Percentiles rank a stretch among this genome's conserved stretches.
phyloP scores from a whole-genome alignment of 2,113 vertebrate genomes.

The Cephalopholis sonnerati region DNA sequence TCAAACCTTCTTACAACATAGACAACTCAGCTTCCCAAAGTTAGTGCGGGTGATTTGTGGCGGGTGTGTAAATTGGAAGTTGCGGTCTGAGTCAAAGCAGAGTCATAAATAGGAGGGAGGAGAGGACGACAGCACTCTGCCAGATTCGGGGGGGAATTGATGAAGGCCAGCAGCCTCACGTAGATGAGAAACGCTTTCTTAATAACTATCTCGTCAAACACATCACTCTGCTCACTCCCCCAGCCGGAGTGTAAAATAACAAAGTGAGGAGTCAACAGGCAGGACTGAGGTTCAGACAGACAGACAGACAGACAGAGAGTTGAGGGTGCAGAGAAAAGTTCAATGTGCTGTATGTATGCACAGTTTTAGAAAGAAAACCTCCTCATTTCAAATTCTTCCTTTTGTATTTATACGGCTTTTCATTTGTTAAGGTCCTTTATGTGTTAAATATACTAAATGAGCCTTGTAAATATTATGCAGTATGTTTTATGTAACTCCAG shows the following conservation, averaged over 20 bases:
- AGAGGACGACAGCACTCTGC: conserved; percentile 61
- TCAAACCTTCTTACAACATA: conserved; percentile 49
- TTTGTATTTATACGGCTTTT: neutral
- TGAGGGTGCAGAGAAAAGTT: neutral
- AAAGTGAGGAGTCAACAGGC: neutral
- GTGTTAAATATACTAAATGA: neutral
- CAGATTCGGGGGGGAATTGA: conserved; percentile 50
- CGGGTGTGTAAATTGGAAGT: conserved; percentile 78
- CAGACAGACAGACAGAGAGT: neutral
- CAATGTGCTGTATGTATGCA: neutral
- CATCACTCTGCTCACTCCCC: conserved; percentile 56
- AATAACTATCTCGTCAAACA: conserved; percentile 76
- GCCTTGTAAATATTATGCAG: neutral
- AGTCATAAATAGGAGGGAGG: conserved; percentile 72
- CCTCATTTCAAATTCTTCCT: neutral
- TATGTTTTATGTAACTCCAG: neutral
- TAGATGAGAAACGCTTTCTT: conserved; percentile 70
- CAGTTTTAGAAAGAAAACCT: neutral
- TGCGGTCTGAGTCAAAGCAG: conserved; percentile 69
- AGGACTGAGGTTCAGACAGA: conserved; percentile 11
- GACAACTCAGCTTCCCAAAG: conserved; percentile 46
- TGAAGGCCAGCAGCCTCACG: conserved; percentile 49
- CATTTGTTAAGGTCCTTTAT: neutral
- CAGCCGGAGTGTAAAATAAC: conserved; percentile 44
- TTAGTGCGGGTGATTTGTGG: conserved; percentile 74